A percentile compares a stretch with the other conserved stretches of the same genome.
Conservation (phyloP, 2,113 vertebrate genomes). For the Tringa solitaria region DNA sequence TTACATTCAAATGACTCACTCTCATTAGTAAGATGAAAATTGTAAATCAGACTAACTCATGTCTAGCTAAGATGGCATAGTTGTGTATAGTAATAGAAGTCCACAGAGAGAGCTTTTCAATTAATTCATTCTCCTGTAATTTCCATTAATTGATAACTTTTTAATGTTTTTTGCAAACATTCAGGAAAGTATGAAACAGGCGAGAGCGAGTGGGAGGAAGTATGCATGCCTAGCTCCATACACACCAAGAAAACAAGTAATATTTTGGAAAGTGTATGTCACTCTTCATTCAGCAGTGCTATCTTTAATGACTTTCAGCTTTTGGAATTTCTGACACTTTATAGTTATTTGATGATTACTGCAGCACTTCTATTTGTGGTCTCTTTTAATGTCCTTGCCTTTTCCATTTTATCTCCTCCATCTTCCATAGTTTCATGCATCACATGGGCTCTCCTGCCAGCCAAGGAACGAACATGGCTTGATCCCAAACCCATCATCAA, state of each 20-base stretch:
- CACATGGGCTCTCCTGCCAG: neutral
- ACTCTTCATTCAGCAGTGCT: neutral
- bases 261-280: neutral
- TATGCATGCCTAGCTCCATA: neutral
- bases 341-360: neutral
- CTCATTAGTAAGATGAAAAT: neutral
- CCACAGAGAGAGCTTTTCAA: neutral
- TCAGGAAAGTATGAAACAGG: neutral
- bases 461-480: neutral
- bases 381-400: neutral
- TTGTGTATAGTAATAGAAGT: neutral
- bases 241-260: neutral
- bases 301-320: neutral
- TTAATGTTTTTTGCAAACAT: neutral
- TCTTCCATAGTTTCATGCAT: neutral
- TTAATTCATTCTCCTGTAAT: neutral
- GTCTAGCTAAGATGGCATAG: neutral
- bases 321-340: neutral
- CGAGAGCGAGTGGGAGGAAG: accelerated
- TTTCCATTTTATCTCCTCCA: neutral
- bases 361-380: neutral
- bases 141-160: neutral
- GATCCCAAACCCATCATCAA: neutral
- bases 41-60: neutral
- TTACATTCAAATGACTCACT: neutral